Conservation (phyloP, 2,888 invertebrate species). For the Dolomedes plantarius region DNA sequence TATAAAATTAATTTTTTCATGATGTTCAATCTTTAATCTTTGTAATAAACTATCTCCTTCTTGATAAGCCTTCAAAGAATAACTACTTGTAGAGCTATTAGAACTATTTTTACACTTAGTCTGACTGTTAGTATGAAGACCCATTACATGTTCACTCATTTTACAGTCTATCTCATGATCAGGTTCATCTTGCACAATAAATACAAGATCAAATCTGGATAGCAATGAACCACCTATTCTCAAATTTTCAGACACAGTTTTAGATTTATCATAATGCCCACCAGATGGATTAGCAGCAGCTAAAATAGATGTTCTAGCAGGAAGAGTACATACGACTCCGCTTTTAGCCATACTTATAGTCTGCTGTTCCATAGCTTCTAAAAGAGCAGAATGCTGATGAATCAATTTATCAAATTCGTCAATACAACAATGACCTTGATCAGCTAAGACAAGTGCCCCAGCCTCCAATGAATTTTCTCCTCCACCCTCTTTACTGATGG, state of each 20-base stretch:
- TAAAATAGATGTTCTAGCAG: constrained; percentile 88
- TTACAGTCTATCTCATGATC: constrained; percentile 86
- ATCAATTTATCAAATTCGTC: constrained; percentile 97
- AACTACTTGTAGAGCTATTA: neutral
- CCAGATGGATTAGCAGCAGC: constrained; percentile 95
- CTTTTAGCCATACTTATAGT: constrained; percentile 91
- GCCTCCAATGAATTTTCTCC: constrained; percentile 89
- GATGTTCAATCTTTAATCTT: constrained; percentile 81
- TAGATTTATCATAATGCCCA: constrained; percentile 91
- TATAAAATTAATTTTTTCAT: constrained; percentile 84
- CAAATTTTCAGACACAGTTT: constrained; percentile 92
- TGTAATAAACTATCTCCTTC: constrained; percentile 78
- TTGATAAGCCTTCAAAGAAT: neutral
- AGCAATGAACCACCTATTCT: constrained; percentile 89
- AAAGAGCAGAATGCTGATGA: constrained; percentile 85
- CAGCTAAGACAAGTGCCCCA: constrained; percentile 79
- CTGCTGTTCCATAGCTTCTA: constrained; percentile 97
- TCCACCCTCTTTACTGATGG: constrained; percentile 82
- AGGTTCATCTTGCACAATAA: constrained; percentile 91
- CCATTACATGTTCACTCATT: constrained; percentile 89
- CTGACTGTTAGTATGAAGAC: constrained; percentile 79
- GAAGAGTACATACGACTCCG: constrained; percentile 88
- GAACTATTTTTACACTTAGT: neutral
- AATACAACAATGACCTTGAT: constrained; percentile 91
- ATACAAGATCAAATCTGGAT: constrained; percentile 94